Evolutionary conservation across 1,140 invertebrate species (phyloP).

Genomic region (Drosophila subpulchrella): DNA sequence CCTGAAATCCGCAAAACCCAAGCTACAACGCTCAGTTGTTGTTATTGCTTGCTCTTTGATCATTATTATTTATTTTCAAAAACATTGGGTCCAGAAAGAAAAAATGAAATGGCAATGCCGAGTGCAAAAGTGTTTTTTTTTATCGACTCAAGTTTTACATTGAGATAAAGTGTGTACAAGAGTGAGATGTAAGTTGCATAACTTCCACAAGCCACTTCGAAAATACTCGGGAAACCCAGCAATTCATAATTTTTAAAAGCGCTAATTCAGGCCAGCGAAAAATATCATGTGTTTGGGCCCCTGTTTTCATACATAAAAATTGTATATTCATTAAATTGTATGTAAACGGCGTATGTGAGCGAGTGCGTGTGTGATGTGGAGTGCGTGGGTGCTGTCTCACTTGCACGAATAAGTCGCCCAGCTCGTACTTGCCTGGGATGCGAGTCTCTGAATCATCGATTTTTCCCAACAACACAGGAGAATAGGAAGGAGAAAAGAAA

Average conservation of each 20-base stretch:
- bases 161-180: conserved; percentile 60
- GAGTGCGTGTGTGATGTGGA: conserved; percentile 3
- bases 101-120: background rate
- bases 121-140: conserved; percentile 36
- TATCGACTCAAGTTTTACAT: conserved; percentile 8
- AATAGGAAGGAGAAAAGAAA: background rate
- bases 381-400: conserved; percentile 27
- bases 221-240: background rate
- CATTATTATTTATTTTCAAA: background rate
- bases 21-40: conserved; percentile 1
- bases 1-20: conserved; percentile 19
- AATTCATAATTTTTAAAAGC: background rate
- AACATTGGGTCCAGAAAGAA: background rate
- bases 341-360: conserved; percentile 4
- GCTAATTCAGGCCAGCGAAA: conserved; percentile 1
- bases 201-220: conserved; percentile 31
- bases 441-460: conserved; percentile 58
- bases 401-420: conserved; percentile 6
- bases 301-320: conserved; percentile 22
- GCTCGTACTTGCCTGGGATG: conserved; percentile 4
- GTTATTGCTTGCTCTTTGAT: background rate
- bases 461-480: conserved; percentile 49
- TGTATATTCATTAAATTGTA: conserved; percentile 1
- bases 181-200: conserved; percentile 83
- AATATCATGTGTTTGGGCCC: background rate